Base-by-base conservation (phyloP, 2,797 vertebrate species). In the Rousettus madagascariensis region DNA sequence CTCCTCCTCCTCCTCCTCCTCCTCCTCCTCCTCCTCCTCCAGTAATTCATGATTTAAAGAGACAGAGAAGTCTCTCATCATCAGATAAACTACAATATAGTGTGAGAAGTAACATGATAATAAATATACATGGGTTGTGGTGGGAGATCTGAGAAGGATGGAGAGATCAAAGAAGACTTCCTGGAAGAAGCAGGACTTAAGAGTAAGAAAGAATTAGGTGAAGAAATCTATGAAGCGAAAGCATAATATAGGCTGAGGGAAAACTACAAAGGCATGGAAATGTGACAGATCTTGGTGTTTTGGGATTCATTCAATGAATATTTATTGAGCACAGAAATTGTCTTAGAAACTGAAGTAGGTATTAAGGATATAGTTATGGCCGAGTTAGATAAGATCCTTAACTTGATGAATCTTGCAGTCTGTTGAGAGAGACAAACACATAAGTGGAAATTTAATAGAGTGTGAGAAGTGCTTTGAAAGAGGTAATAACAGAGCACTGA, bases 381-480 rank as follows among this genome's bases (percentile, higher is more conserved):
- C 43, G 26, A 61, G 26, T 28, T n/a, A 28, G 59, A 84, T 36
- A 92, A 51, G 13, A 28, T 85, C 30, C 20, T 75, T 92, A 41
- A 36, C 59, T 28, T 86, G 49, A 66, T 72, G 41, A 77, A 43
- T 72, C 10, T 43, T 84, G 28, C 3, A 43, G 57, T 69, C 65
- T 82, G 9, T 43, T 85, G 46, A 74, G 22, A 57, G 38, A 91
- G 51, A 87, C 33, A 68, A 59, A 71, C 13, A 85, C 8, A 12
- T 71, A 68, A 91, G 55, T 53, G 43, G 33, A 88, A 95, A 95
- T 71, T 41, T 95, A 88, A 77, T 33, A 88, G 46, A 33, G 4
- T 85, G 22, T 72, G 16, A 66, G 36, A 86, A 68, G 20, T 36
- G 46, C 51, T 91, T 68, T 75, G n/a, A 61, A 86, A 72, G 15